Conservation (phyloP, 2,888 invertebrate genomes). For the Oligia strigilis region DNA sequence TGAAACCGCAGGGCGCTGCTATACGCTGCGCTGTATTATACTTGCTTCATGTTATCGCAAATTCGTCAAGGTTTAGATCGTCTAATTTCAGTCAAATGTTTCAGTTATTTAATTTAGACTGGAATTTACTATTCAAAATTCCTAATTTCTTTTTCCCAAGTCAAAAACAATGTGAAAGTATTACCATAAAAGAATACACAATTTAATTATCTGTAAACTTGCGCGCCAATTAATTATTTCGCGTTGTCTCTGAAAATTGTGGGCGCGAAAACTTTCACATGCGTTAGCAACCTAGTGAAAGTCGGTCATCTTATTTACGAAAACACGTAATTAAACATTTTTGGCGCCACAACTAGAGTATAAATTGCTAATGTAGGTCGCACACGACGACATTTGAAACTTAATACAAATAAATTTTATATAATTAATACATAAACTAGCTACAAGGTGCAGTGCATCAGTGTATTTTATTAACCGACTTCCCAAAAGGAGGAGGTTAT, state of each 20-base stretch:
- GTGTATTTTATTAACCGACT: constrained; percentile 10
- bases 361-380: constrained; percentile 66
- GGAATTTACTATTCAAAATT: constrained; percentile 4
- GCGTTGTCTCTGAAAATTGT: constrained; percentile 65
- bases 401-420: constrained; percentile 45
- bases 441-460: constrained; percentile 23
- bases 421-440: constrained; percentile 28
- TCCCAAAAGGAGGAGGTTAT: neutral
- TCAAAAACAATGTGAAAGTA: constrained; percentile 53
- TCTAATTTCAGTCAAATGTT: constrained; percentile 24
- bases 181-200: constrained; percentile 39
- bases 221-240: constrained; percentile 60
- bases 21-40: neutral
- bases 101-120: constrained; percentile 22
- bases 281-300: constrained; percentile 62
- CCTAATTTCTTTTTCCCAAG: constrained; percentile 37
- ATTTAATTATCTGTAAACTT: constrained; percentile 57
- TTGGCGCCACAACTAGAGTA: constrained; percentile 67
- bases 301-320: constrained; percentile 59
- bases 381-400: constrained; percentile 42
- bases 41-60: constrained; percentile 19
- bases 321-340: constrained; percentile 62
- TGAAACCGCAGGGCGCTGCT: no score
- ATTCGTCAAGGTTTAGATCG: constrained; percentile 12
- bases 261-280: constrained; percentile 66